phyloP scores from a whole-genome alignment of 1,140 invertebrate genomes.

The Drosophila kanapiae region DNA sequence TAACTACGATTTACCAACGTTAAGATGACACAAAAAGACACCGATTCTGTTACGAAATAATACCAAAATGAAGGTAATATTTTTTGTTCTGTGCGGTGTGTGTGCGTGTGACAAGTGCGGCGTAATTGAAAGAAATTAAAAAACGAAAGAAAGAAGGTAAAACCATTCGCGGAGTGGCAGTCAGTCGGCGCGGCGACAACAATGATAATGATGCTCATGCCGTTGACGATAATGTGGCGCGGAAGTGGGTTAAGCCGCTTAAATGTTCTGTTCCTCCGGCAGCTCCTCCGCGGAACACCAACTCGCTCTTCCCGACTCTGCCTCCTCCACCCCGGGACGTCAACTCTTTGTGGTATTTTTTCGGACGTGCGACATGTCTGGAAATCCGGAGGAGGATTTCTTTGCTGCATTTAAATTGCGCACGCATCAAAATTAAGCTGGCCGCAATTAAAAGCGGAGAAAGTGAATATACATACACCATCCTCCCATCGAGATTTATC shows the following conservation, averaged over 20 bases:
- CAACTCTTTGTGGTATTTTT: constrained; percentile 42
- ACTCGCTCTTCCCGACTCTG: no score
- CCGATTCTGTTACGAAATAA: constrained; percentile 21
- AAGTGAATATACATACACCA: constrained; percentile 59
- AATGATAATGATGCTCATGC: constrained; percentile 38
- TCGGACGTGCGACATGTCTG: constrained; percentile 56
- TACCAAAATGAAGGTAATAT: constrained; percentile 19
- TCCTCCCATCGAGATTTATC: constrained; percentile 50
- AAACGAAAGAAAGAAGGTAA: constrained; percentile 29
- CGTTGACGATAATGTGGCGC: constrained; percentile 73
- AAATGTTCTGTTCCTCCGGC: constrained; percentile 62
- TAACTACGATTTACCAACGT: not conserved
- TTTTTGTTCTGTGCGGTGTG: constrained; percentile 8
- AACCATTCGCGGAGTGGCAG: constrained; percentile 39
- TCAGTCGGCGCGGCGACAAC: constrained; percentile 39
- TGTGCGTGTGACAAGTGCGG: constrained; percentile 70
- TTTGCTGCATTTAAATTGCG: constrained; percentile 67
- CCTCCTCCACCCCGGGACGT: not conserved
- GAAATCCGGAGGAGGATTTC: constrained; percentile 41
- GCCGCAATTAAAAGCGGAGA: constrained; percentile 76
- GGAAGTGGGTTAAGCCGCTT: constrained; percentile 82
- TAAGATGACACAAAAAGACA: constrained; percentile 8
- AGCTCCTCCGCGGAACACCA: constrained; percentile 8
- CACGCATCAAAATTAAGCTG: constrained; percentile 70
- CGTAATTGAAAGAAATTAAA: constrained; percentile 81